Percentiles rank a stretch among this genome's conserved stretches.
Conservation (phyloP, 2,888 invertebrate species). For the Pediacus dermestoides region DNA sequence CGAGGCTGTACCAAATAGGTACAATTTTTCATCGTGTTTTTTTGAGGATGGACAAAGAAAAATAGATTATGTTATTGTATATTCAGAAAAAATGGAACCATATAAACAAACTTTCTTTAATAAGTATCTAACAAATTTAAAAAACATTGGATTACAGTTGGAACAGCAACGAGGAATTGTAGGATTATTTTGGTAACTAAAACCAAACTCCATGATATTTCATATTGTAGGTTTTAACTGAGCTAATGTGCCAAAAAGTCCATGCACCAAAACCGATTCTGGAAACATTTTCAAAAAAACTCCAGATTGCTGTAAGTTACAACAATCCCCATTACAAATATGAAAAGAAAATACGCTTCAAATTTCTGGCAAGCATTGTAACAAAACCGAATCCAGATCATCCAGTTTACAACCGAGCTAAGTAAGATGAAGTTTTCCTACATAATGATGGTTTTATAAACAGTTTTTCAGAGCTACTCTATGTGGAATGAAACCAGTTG, state of each 20-base stretch:
- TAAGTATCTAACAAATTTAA: background rate
- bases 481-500: background rate
- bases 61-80: constrained; percentile 1
- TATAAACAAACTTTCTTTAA: background rate
- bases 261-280: constrained; percentile 3
- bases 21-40: no score
- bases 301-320: background rate
- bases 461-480: background rate
- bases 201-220: no score
- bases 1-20: no score
- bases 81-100: background rate
- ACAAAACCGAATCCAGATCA: background rate
- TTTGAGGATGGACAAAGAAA: background rate
- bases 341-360: constrained; percentile 1
- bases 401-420: background rate
- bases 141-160: background rate
- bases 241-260: constrained; percentile 1
- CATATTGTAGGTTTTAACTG: background rate
- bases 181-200: no score
- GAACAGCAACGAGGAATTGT: background rate
- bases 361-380: constrained; percentile 1
- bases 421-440: background rate
- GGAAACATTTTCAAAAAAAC: no score
- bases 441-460: background rate
- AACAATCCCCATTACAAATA: constrained; percentile 1